Evolutionary conservation across 2,888 invertebrate species (phyloP), one percentile per base, ranked within the genome.

Genomic region (Gnatocerus cornutus): DNA sequence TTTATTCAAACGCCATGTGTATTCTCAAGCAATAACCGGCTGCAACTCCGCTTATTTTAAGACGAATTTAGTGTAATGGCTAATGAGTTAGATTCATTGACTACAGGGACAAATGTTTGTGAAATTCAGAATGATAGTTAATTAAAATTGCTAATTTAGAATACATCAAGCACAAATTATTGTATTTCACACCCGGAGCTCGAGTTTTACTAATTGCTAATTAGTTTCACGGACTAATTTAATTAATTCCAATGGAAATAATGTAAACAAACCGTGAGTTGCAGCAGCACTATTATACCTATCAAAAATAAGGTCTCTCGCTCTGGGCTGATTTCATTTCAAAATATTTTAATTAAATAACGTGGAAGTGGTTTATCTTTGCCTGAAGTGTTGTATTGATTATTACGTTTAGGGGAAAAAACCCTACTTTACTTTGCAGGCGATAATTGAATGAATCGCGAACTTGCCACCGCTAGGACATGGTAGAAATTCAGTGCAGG

Each of bases 111-210:
- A 70, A 75, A 74, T 55, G 61, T 55, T 70, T 14, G 30, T 48
- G 75, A 78, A 76, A 73, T 73, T 58, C 68, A 66, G 70, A 74
- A 77, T 75, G 75, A 78, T 75, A 77, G 77, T 78, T 79, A 79
- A 79, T 79, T 79, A 79, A 78, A 78, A 77, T 76, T 74, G 73
- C 73, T 76, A 76, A 77, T 77, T 77, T 75, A 75, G 71, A 74
- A 75, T 71, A 75, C 76, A 74, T 77, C 76, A 72, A 74, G 78
- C 75, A 73, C 75, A 76, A 78, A 73, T 76, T 75, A 73, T 76
- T 75, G 71, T 72, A 74, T 74, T 75, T 73, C 67, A 72, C 73
- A 71, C 72, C 59, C 65, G 67, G 53, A 62, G 14, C 29, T 46
- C 68, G 68, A 68, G 73, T 66, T 73, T 72, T 69, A 70, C 74